Base-by-base conservation (phyloP, 2,797 vertebrate species). In the Acropternis orthonyx region DNA sequence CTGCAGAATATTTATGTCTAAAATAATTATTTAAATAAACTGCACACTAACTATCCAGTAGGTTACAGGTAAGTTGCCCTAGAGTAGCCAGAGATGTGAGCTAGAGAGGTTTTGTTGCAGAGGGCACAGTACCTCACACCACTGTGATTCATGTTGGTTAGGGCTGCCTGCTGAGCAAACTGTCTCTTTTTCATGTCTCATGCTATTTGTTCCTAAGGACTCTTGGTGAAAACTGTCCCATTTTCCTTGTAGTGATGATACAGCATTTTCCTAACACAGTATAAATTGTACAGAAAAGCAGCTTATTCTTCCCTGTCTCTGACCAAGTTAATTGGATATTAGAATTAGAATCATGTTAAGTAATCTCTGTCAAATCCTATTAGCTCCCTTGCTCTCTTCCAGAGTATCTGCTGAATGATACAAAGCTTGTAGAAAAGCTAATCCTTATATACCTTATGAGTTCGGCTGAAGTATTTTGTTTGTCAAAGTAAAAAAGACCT, bases 331-430 rank as follows among this genome's bases (percentile, higher is more conserved):
- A 94, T 82, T 85, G 75, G 77, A 87, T 87, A 92, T 69, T 77
- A 76, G 80, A 63, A 81, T 84, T 86, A 89, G 62, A 96, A 88
- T 51, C 55, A 52, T 14, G 17, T 52, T 67, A 90, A 91, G 30
- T 83, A 95, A 95, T 80, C 54, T 91, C 67, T 75, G 39, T 39
- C 61, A 91, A 95, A 92, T 92, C 84, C 74, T 88, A 52, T 95
- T 92, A 95, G 34, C 28, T 93, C 20, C 15, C 30, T 79, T 86
- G 43, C 52, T 92, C 9, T 54, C 36, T 79, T 90, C 41, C 74
- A 92, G 56, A 82, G 48, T 76, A 73, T 74, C 67, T 85, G 52
- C 48, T 87, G 77, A 87, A 94, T 51, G 84, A 86, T 67, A 68
- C 44, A 79, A 58, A 73, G 37, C 67, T 74, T 74, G 27, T 48